Base-by-base conservation (phyloP, 2,113 vertebrate species). In the Anthoscopus minutus region DNA sequence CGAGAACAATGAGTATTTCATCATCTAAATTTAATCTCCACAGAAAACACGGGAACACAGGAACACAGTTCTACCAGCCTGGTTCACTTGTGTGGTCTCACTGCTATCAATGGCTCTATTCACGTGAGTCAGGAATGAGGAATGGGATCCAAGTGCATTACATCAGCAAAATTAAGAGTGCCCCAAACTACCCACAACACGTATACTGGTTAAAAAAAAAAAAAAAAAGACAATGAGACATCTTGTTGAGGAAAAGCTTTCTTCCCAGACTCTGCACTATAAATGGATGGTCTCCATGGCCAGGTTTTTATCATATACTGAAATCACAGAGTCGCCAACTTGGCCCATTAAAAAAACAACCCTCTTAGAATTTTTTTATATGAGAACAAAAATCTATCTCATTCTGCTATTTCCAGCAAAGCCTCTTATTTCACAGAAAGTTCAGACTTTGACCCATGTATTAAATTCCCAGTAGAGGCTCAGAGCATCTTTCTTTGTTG, bases 361-460 rank as follows among this genome's bases (percentile, higher is more conserved):
- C 31, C 30, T 50, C 66, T 35, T 17, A 65, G 19, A 17, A 7
- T 81, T 90, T 89, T 88, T 92, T 91, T 85, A 53, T 58, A 73
- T 54, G 65, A 94, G 87, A 92, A 96, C 87, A 96, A 94, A 94
- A 95, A 86, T 86, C 85, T 87, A 64, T 28, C 85, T 89, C 76
- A 50, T 69, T 90, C 78, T 85, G 66, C 61, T 90, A 83, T 86
- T 96, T 95, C 77, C 80, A 96, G 82, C 64, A 93, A 95, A 94
- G 94, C 69, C 78, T 89, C 93, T 73, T 90, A 92, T 94, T 96
- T 95, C 82, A 86, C 81, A 86, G 54, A 90, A 95, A 96, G 89
- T 93, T 95, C 94, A 92, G 85, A 94, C 76, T 88, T 93, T 96
- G 94, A 95, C 91, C 89, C 62, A 79, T 5, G 93, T 94, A 93